Evolutionary conservation across 2,888 invertebrate species (phyloP).

Genomic region (Mystacides longicornis): DNA sequence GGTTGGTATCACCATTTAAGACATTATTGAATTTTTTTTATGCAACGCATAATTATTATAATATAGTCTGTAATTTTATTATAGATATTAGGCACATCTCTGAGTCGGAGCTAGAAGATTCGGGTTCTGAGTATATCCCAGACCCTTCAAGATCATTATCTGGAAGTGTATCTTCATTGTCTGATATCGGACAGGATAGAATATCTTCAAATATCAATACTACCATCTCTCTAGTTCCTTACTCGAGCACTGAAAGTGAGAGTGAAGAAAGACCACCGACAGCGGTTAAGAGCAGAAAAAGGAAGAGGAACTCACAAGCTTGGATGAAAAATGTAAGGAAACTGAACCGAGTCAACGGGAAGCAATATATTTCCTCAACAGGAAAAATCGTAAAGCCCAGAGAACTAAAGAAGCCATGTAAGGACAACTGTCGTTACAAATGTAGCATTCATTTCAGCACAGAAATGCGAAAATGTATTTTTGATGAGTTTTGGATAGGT

Average conservation of each 20-base stretch:
- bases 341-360: slow-evolving; percentile 5
- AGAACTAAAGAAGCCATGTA: slow-evolving; percentile 3
- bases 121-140: background rate
- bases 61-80: no score
- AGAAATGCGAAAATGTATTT: slow-evolving; percentile 7
- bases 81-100: background rate
- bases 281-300: slow-evolving; percentile 5
- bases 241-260: background rate
- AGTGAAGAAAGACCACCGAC: background rate
- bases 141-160: background rate
- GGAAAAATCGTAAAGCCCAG: slow-evolving; percentile 1
- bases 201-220: background rate
- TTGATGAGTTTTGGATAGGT: slow-evolving; percentile 7
- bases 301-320: background rate
- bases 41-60: no score
- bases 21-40: no score
- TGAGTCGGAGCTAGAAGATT: background rate
- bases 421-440: slow-evolving; percentile 5
- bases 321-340: slow-evolving; percentile 9
- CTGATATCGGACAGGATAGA: background rate
- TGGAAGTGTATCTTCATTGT: slow-evolving; percentile 2
- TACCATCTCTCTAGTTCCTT: background rate
- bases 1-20: no score
- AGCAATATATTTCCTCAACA: slow-evolving; percentile 7
- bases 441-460: slow-evolving; percentile 2